Conservation (phyloP, 2,888 invertebrate genomes). For the Oligia strigilis region DNA sequence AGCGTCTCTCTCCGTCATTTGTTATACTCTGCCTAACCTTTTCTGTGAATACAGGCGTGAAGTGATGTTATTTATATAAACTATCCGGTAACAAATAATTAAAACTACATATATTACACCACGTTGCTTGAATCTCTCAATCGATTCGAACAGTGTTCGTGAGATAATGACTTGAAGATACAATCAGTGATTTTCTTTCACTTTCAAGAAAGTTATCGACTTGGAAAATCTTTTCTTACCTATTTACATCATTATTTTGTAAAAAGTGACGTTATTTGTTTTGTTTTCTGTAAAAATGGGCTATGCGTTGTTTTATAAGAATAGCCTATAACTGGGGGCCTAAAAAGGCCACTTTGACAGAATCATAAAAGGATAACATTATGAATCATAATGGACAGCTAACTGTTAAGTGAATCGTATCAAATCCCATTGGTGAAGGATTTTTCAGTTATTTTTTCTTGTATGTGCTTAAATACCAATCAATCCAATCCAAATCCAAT, state of each 20-base stretch:
- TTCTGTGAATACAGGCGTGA: not conserved
- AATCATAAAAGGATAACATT: no score
- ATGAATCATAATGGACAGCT: no score
- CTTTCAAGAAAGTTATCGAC: constrained; percentile 7
- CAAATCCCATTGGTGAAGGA: no score
- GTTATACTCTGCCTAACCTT: not conserved
- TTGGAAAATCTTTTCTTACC: constrained; percentile 9
- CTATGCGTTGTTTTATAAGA: no score
- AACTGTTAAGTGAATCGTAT: no score
- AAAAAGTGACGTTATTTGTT: not conserved
- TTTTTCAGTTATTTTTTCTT: no score
- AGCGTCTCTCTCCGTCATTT: not conserved
- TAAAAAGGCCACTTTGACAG: no score
- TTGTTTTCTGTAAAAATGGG: not conserved
- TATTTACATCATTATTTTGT: constrained; percentile 12
- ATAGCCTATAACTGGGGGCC: no score
- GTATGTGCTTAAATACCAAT: no score
- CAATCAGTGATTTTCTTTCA: constrained; percentile 26
- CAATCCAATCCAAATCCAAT: no score
- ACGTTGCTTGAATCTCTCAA: constrained; percentile 6
- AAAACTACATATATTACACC: not conserved
- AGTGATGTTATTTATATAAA: not conserved
- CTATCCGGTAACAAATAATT: not conserved
- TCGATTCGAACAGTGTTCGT: constrained; percentile 20
- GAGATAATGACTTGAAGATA: constrained; percentile 28